Evolutionary conservation across 2,797 vertebrate genomes (phyloP).

Genomic region (Chelon labrosus): DNA sequence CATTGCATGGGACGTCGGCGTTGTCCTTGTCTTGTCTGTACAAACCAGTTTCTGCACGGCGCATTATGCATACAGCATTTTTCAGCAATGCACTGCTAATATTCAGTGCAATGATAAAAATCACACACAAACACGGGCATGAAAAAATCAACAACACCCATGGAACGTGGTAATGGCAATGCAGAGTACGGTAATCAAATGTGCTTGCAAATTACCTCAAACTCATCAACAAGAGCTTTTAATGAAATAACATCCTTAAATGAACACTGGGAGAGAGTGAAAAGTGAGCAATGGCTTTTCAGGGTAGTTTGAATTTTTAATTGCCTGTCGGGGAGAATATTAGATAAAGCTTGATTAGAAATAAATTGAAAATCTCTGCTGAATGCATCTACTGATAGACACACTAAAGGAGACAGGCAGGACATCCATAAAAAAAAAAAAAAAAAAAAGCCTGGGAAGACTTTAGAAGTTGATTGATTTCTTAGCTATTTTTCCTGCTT

Average conservation of each 20-base stretch:
- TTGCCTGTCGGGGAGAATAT: slow-evolving; percentile 89
- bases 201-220: slow-evolving; percentile 82
- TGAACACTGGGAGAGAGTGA: slow-evolving; percentile 84
- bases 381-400: slow-evolving; percentile 84
- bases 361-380: slow-evolving; percentile 89
- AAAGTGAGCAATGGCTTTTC: slow-evolving; percentile 89
- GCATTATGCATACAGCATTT: not conserved
- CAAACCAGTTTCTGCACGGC: slow-evolving; percentile 21
- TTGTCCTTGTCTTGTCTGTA: slow-evolving; percentile 48
- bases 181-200: slow-evolving; percentile 83
- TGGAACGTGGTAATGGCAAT: slow-evolving; percentile 59
- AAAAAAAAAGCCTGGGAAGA: slow-evolving; percentile 31
- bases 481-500: slow-evolving; percentile 48
- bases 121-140: slow-evolving; percentile 1
- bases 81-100: slow-evolving; percentile 15
- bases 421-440: slow-evolving; percentile 59
- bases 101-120: slow-evolving; percentile 1
- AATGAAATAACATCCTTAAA: slow-evolving; percentile 89
- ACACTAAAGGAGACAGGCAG: slow-evolving; percentile 80
- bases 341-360: slow-evolving; percentile 90
- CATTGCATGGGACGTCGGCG: slow-evolving; percentile 27
- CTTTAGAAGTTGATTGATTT: slow-evolving; percentile 70
- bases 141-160: slow-evolving; percentile 30
- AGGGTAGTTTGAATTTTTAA: slow-evolving; percentile 88
- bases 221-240: slow-evolving; percentile 88